Evolutionary conservation across 2,888 invertebrate species (phyloP).

Genomic region (Cephus sareptanus): DNA sequence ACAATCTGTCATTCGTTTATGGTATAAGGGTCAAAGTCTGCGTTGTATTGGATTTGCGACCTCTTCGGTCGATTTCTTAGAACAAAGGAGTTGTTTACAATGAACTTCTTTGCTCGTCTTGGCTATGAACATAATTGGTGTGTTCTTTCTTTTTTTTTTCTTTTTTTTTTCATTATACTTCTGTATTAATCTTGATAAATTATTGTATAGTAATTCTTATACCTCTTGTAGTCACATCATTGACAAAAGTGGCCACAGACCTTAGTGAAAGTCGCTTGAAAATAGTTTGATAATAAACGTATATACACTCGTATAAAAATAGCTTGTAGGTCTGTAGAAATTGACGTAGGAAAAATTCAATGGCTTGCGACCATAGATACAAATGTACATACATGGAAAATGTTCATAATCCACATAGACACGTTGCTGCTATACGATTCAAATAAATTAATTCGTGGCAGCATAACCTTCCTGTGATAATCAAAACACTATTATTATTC

Average conservation of each 20-base stretch:
- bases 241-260: not conserved
- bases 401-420: not conserved
- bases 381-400: not conserved
- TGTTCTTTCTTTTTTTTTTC: not conserved
- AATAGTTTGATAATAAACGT: not conserved
- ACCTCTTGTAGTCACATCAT: not conserved
- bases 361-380: not conserved
- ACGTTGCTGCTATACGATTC: not conserved
- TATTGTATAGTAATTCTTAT: not conserved
- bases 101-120: not conserved
- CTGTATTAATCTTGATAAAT: not conserved
- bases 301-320: not conserved
- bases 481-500: not conserved
- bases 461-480: not conserved
- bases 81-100: not conserved
- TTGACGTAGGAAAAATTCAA: not conserved
- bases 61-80: not conserved
- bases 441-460: not conserved
- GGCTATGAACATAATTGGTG: not conserved
- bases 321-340: not conserved
- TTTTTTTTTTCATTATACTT: not conserved
- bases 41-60: not conserved
- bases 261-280: not conserved
- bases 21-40: not conserved
- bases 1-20: not conserved